A percentile compares a stretch with the other conserved stretches of the same genome.
Evolutionary conservation across 1,140 invertebrate species (phyloP).

Genomic region (Delia radicum): DNA sequence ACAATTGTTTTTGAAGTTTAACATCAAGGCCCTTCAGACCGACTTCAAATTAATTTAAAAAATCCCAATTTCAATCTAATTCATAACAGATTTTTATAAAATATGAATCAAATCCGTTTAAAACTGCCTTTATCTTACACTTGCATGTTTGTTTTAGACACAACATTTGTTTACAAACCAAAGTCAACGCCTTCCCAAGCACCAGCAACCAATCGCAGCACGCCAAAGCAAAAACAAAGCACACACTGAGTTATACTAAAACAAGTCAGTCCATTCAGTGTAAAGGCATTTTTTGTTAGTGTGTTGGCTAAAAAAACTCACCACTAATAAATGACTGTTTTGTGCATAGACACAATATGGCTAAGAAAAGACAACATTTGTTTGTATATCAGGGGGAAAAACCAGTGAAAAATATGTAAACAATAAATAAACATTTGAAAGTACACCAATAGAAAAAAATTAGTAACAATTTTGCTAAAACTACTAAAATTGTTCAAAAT

Average conservation of each 20-base stretch:
- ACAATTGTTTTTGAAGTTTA: too few species aligned
- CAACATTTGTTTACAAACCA: background rate
- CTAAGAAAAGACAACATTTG: background rate
- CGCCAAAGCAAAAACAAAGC: background rate
- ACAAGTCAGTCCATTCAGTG: background rate
- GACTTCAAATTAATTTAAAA: background rate
- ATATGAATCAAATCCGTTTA: background rate
- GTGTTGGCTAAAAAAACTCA: background rate
- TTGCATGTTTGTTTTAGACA: background rate
- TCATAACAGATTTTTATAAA: background rate
- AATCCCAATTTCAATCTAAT: background rate
- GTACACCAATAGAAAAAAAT: too few species aligned
- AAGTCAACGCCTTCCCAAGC: background rate
- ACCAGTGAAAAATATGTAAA: background rate
- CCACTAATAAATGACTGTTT: background rate
- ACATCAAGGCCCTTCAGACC: too few species aligned
- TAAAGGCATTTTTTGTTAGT: background rate
- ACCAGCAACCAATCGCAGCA: background rate
- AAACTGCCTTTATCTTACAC: background rate
- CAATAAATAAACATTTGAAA: too few species aligned
- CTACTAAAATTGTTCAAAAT: too few species aligned
- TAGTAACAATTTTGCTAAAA: too few species aligned
- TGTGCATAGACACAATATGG: too few species aligned
- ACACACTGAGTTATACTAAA: background rate
- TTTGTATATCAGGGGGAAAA: background rate